Conservation (phyloP, 2,888 invertebrate genomes). For the Timandra comae region DNA sequence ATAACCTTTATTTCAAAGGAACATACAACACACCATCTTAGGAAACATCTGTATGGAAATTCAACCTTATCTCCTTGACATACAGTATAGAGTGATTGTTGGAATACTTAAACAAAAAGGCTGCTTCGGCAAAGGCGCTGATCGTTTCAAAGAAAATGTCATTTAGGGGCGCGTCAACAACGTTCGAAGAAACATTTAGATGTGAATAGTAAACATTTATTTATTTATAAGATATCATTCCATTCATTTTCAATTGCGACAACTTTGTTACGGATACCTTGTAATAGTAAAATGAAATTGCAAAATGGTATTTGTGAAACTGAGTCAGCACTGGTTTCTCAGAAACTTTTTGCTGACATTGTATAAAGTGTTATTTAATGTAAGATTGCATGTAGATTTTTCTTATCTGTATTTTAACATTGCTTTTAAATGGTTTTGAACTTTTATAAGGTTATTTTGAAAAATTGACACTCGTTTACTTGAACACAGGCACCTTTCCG, state of each 20-base stretch:
- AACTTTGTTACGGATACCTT: background rate
- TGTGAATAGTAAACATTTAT: conserved; percentile 20
- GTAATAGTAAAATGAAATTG: background rate
- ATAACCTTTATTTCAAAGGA: conserved; percentile 33
- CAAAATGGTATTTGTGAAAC: too few relatives aligned
- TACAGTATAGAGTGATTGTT: conserved; percentile 1
- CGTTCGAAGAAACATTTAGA: conserved; percentile 31
- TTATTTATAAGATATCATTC: conserved; percentile 8
- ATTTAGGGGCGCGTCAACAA: conserved; percentile 33
- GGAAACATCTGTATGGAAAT: conserved; percentile 1
- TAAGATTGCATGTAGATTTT: too few relatives aligned
- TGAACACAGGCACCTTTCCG: too few relatives aligned
- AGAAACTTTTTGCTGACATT: too few relatives aligned
- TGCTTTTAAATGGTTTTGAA: too few relatives aligned
- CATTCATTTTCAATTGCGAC: too few relatives aligned
- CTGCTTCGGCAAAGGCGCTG: conserved; percentile 17
- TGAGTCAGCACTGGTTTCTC: too few relatives aligned
- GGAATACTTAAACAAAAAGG: conserved; percentile 15
- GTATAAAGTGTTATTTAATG: too few relatives aligned
- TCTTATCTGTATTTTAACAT: too few relatives aligned
- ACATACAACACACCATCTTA: conserved; percentile 1
- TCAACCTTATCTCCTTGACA: conserved; percentile 5
- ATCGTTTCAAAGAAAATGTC: conserved; percentile 34
- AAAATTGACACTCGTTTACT: too few relatives aligned
- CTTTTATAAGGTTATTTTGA: too few relatives aligned